Evolutionary conservation across 2,113 vertebrate species (phyloP).

Genomic region (Oreochromis niloticus): DNA sequence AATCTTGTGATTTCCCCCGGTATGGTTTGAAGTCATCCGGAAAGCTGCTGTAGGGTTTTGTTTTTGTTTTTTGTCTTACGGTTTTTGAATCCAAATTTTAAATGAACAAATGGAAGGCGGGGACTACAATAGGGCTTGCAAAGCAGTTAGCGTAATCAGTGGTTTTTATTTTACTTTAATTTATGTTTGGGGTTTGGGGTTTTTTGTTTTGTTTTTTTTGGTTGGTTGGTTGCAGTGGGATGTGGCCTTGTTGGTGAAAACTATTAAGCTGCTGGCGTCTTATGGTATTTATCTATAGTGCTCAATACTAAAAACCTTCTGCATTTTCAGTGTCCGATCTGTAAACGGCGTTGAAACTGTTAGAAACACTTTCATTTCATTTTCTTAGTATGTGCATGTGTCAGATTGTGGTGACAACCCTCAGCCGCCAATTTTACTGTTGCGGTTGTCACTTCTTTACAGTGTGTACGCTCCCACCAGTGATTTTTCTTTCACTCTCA

Average conservation of each 20-base stretch:
- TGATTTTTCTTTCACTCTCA: not conserved
- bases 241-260: not conserved
- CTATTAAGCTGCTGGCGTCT: not conserved
- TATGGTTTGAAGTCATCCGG: not conserved
- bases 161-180: not conserved
- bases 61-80: not conserved
- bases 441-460: conserved; percentile 44
- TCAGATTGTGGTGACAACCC: not conserved
- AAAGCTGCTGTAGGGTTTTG: not conserved
- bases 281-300: not conserved
- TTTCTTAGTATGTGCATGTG: not conserved
- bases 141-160: not conserved
- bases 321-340: rapidly evolving
- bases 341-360: not conserved
- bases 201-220: not conserved
- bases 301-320: not conserved
- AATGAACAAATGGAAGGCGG: not conserved
- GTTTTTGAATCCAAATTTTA: not conserved
- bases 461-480: not conserved
- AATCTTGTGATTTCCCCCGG: not conserved
- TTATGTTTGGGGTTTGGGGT: not conserved
- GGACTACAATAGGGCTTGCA: not conserved
- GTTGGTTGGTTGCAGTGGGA: not conserved
- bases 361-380: not conserved
- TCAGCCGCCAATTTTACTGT: not conserved